A percentile compares a stretch with the other conserved stretches of the same genome.
Evolutionary conservation across 1,140 invertebrate species (phyloP).

Genomic region (Holotrichia oblita): DNA sequence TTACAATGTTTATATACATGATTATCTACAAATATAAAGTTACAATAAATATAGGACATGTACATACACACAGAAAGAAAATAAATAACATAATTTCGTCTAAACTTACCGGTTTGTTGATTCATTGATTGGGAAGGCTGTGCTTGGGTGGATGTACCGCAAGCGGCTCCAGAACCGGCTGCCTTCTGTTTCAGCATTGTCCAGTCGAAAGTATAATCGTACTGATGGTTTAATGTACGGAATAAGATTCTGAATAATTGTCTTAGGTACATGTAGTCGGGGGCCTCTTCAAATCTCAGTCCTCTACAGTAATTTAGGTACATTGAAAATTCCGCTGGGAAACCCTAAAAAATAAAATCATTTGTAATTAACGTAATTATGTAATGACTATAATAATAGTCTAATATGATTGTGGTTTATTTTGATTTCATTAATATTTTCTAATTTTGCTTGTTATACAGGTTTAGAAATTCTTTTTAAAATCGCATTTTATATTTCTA

Average conservation of each 20-base stretch:
- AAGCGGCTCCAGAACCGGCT: constrained; percentile 47
- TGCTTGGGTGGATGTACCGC: constrained; percentile 52
- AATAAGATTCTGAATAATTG: constrained; percentile 98
- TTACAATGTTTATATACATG: constrained; percentile 25
- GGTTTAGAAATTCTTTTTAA: too few species aligned
- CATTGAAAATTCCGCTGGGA: constrained; percentile 93
- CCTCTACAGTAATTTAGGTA: constrained; percentile 94
- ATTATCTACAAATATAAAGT: not conserved
- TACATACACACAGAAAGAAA: not conserved
- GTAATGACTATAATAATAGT: too few species aligned
- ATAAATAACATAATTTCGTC: not conserved
- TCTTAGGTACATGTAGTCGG: constrained; percentile 94
- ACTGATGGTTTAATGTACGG: constrained; percentile 98
- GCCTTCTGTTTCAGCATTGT: constrained; percentile 96
- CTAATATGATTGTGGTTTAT: too few species aligned
- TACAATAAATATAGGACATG: not conserved
- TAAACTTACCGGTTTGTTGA: constrained; percentile 57
- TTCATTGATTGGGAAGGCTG: constrained; percentile 55
- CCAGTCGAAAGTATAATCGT: constrained; percentile 99
- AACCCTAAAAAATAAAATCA: constrained; percentile 67
- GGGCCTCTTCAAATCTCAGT: constrained; percentile 89
- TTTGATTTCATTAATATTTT: too few species aligned
- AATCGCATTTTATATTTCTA: too few species aligned
- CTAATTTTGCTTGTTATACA: too few species aligned
- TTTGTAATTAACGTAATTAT: not conserved